Evolutionary conservation across 2,888 invertebrate genomes (phyloP).

Genomic region (Griposia aprilina): DNA sequence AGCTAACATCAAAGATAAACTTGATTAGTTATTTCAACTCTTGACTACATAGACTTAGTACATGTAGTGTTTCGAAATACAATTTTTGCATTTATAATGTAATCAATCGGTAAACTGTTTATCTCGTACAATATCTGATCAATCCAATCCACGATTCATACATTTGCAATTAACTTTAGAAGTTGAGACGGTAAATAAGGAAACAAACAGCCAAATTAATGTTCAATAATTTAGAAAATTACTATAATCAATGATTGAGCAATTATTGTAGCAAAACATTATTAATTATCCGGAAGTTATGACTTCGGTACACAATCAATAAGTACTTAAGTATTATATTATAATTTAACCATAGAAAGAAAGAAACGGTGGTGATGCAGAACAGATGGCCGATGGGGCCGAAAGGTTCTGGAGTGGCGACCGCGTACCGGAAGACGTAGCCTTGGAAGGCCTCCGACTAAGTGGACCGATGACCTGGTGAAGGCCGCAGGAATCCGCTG

Average conservation of each 20-base stretch:
- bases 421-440: too few species aligned
- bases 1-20: slow-evolving; percentile 8
- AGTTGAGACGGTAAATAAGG: slow-evolving; percentile 26
- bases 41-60: too few species aligned
- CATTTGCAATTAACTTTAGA: slow-evolving; percentile 1
- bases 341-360: background rate
- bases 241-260: slow-evolving; percentile 39
- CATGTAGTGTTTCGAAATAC: background rate
- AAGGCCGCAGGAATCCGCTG: too few species aligned
- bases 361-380: too few species aligned
- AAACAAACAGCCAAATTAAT: slow-evolving; percentile 44
- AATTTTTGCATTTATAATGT: background rate
- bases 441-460: too few species aligned
- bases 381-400: too few species aligned
- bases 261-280: slow-evolving; percentile 42
- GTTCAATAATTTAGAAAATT: slow-evolving; percentile 38
- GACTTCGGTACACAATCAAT: slow-evolving; percentile 11
- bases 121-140: slow-evolving; percentile 2
- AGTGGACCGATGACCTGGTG: too few species aligned
- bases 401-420: too few species aligned
- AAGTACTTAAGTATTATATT: background rate
- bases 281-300: slow-evolving; percentile 31
- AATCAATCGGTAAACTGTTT: background rate
- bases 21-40: background rate
- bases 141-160: background rate